Evolutionary conservation across 2,113 vertebrate genomes (phyloP).

Genomic region (human): GRCh38 chr1:86649001-86649500

Average conservation of each 20-base stretch:
- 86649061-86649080: not conserved
- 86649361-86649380: conserved; percentile 21
- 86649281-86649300: conserved; percentile 84
- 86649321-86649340: not conserved
- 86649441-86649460: not conserved
- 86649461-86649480: not conserved
- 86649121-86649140: conserved; percentile 82
- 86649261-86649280: conserved; percentile 72
- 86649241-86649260: conserved; percentile 43
- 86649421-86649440: not conserved
- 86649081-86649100: not conserved
- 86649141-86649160: conserved; percentile 80
- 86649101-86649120: conserved; percentile 42
- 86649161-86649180: conserved; percentile 85
- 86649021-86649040: not conserved
- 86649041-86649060: not conserved
- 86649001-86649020: not conserved
- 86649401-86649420: not conserved
- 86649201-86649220: conserved; percentile 84
- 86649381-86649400: conserved; percentile 3
- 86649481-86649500: not conserved
- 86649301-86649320: conserved; percentile 41
- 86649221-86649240: conserved; percentile 56
- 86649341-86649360: not conserved
- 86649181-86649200: conserved; percentile 74